Base-by-base conservation (phyloP, 1,140 invertebrate genomes). In the Macrosteles quadrilineatus region DNA sequence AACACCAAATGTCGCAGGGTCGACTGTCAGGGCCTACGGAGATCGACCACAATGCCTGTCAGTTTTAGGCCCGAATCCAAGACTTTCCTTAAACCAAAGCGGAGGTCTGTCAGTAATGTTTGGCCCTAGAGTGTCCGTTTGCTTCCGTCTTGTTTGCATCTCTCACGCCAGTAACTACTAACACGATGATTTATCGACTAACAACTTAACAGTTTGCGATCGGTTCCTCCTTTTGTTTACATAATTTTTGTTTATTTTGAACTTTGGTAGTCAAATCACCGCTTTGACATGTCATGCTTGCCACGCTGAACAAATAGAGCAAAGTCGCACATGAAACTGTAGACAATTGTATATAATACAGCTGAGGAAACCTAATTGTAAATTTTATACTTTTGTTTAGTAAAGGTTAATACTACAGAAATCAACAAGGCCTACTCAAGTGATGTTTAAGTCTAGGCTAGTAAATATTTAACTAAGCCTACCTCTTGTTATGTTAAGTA, bases 11-110 rank as follows among this genome's bases (percentile, higher is more conserved):
- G 25, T 23, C 27, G 14, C 14, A 59, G 25, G 23, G 14, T 11
- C 25, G 12, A 27, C 12, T 6, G 21, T 14, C 31, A 6, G 23
- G 21, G 40, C 55, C 66, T 68, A 17, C 59, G 50, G 29, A 53
- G 72, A 14, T 73, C 68, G 19, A 45, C 71, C 29, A 73, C 72
- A 14, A 45, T 71, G 50, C 69, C 72, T 23, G 65, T 27, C 21
- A 55, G 19, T 69, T 68, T 73, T 21, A 65, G 43, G 40, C 30
- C 47, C n/a, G 64, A 67, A 19, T 36, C 29, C 32, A 71, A 71
- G 65, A 47, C 67, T 40, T 67, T 57, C 45, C 32, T 66, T 59
- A 59, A 62, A 29, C 47, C 64, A 21, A 71, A 67, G 64, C 17
- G 70, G 70, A 71, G 70, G 70, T 71, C 65, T 67, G 70, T 27